Conservation (phyloP, 2,113 vertebrate species). For the Apteryx mantelli region DNA sequence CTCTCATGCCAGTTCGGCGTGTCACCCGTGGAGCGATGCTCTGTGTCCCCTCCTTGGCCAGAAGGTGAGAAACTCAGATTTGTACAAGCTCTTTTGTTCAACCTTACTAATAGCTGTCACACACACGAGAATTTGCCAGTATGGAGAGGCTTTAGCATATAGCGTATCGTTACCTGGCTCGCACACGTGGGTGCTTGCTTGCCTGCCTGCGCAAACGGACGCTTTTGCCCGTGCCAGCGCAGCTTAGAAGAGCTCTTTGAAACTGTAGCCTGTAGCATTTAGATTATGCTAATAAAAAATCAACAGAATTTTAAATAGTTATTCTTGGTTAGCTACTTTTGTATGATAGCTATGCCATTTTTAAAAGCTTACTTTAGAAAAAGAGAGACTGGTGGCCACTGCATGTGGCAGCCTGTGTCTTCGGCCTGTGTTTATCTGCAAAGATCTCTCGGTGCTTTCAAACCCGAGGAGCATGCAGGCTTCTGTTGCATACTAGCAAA, state of each 20-base stretch:
- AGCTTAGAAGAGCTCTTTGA: neutral
- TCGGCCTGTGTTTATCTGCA: neutral
- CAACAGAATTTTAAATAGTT: neutral
- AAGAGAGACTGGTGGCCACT: neutral
- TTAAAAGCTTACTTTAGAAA: neutral
- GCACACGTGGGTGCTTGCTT: neutral
- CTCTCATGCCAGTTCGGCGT: neutral
- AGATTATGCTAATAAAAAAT: neutral
- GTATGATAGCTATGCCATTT: neutral
- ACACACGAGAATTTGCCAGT: fast-evolving
- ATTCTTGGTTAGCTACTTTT: neutral
- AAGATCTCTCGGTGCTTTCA: neutral
- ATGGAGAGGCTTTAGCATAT: neutral
- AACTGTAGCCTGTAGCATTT: neutral
- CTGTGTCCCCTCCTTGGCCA: neutral
- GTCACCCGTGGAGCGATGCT: fast-evolving
- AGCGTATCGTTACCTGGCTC: fast-evolving
- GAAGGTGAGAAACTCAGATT: neutral
- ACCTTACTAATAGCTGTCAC: neutral
- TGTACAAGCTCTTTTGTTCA: neutral
- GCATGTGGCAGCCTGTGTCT: neutral
- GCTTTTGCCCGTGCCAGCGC: neutral
- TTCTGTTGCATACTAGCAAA: neutral
- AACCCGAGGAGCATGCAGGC: fast-evolving
- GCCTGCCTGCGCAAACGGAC: neutral